Evolutionary conservation across 53 echinoderm and acorn worm species (phyloP).

Genomic region (Temnopleurus reevesii): DNA sequence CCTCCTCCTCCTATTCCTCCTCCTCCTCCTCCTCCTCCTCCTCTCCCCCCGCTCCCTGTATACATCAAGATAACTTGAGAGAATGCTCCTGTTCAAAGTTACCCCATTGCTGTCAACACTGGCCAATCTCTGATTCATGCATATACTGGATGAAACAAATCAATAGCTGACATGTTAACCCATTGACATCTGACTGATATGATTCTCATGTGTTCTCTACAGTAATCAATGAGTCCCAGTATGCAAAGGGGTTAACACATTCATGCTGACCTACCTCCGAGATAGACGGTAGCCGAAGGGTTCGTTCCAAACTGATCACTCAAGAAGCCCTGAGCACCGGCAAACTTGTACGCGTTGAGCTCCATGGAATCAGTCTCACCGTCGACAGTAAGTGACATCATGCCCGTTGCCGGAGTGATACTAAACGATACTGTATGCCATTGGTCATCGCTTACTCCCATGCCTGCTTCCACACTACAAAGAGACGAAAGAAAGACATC

Average conservation of each 20-base stretch:
- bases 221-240: not conserved
- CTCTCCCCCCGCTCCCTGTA: not conserved
- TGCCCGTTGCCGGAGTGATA: constrained; percentile 43
- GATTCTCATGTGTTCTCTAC: not conserved
- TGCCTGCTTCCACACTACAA: constrained; percentile 34
- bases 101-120: no score
- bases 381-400: constrained; percentile 48
- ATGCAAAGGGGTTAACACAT: not conserved
- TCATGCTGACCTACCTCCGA: constrained; percentile 28
- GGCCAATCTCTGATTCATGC: no score
- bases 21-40: not conserved
- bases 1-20: not conserved
- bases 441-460: constrained; percentile 67
- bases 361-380: not conserved
- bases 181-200: no score
- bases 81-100: no score
- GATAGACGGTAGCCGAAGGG: constrained; percentile 34
- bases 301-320: constrained; percentile 29
- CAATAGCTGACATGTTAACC: no score
- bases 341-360: constrained; percentile 44
- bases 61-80: not conserved
- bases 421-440: constrained; percentile 76
- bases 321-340: not conserved
- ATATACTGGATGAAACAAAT: no score
- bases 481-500: not conserved